phyloP scores from a whole-genome alignment of 2,797 vertebrate species.

The Periophthalmus magnuspinnatus region DNA sequence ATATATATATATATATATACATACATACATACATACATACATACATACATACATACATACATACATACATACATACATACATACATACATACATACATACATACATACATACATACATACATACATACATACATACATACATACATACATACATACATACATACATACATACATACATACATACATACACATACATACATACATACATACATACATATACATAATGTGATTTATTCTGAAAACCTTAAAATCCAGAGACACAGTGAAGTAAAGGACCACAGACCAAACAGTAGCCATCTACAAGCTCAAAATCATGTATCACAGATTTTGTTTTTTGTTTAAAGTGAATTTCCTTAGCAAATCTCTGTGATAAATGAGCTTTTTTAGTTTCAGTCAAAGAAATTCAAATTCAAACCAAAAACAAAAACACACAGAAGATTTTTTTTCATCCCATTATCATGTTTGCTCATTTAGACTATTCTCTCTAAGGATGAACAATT shows the following conservation, averaged over 20 bases:
- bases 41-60: too few species aligned
- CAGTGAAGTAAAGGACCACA: slow-evolving; percentile 34
- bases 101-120: too few species aligned
- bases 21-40: too few species aligned
- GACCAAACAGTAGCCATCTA: slow-evolving; percentile 43
- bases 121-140: too few species aligned
- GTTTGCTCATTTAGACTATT: not conserved
- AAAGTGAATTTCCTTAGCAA: not conserved
- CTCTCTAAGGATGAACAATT: not conserved
- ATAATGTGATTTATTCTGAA: slow-evolving; percentile 3
- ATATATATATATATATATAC: too few species aligned
- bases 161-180: too few species aligned
- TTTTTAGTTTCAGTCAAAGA: slow-evolving; percentile 17
- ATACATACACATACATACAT: too few species aligned
- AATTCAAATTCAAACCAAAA: slow-evolving; percentile 15
- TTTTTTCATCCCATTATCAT: not conserved
- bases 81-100: too few species aligned
- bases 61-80: too few species aligned
- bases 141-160: too few species aligned
- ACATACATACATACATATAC: too few species aligned
- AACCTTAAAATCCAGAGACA: slow-evolving; percentile 9
- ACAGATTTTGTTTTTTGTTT: slow-evolving; percentile 16
- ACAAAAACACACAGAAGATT: not conserved
- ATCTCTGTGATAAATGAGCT: slow-evolving; percentile 32
- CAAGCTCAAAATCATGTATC: slow-evolving; percentile 32